Conservation (phyloP, 2,113 vertebrate species). For the Clarias batrachus region DNA sequence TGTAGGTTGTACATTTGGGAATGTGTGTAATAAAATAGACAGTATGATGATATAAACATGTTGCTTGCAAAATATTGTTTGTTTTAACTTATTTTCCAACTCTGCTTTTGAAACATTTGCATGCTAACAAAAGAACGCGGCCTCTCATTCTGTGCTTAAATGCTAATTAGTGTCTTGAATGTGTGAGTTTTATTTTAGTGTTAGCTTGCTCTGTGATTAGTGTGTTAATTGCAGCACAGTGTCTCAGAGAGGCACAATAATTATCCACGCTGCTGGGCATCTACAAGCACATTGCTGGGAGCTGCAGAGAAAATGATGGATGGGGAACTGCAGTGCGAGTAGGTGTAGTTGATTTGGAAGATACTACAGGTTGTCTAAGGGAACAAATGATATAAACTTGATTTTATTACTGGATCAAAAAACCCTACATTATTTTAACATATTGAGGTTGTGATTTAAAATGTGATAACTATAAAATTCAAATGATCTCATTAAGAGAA, state of each 20-base stretch:
- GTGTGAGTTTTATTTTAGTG: conserved; percentile 27
- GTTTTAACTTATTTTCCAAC: not conserved
- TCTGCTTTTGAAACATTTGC: not conserved
- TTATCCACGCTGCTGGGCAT: conserved; percentile 14
- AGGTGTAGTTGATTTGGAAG: not conserved
- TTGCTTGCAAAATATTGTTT: not conserved
- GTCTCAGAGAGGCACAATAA: conserved; percentile 30
- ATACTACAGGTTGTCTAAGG: not conserved
- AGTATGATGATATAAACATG: not conserved
- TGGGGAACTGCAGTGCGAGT: not conserved
- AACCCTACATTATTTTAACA: no score
- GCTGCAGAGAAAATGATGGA: not conserved
- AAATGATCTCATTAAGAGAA: no score
- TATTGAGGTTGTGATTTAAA: no score
- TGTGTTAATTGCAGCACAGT: conserved; percentile 29
- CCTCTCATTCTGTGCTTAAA: conserved; percentile 10
- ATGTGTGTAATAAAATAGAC: not conserved
- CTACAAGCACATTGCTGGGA: conserved; percentile 19
- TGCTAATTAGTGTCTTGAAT: not conserved
- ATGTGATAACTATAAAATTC: no score
- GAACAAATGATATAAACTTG: not conserved
- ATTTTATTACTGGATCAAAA: no score
- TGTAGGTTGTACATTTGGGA: not conserved
- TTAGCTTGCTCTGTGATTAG: conserved; percentile 29
- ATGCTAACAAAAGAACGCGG: not conserved